phyloP scores from a whole-genome alignment of 2,888 invertebrate species.

The Chrysolina haemoptera region DNA sequence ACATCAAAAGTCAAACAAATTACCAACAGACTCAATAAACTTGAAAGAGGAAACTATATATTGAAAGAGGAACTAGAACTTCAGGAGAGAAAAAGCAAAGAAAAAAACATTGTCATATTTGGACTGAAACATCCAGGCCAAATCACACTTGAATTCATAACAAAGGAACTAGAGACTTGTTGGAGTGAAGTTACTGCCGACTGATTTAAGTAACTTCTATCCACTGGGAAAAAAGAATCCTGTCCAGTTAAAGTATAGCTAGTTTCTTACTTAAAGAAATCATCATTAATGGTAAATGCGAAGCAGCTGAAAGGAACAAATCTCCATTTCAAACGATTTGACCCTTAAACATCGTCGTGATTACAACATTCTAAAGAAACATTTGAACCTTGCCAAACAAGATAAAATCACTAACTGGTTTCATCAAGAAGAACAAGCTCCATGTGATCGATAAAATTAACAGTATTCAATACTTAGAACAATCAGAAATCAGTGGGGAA shows the following conservation, averaged over 20 bases:
- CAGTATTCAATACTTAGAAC: not conserved
- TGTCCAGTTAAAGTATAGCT: not conserved
- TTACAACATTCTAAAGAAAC: not conserved
- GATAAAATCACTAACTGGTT: not conserved
- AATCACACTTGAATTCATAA: not conserved
- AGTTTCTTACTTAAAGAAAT: not conserved
- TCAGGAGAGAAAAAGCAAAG: not conserved
- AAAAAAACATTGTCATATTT: not conserved
- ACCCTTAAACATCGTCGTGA: not conserved
- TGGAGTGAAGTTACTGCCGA: not conserved
- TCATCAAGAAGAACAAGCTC: not conserved
- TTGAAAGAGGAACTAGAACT: not conserved
- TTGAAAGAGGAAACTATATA: not conserved
- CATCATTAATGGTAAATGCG: not conserved
- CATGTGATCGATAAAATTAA: not conserved
- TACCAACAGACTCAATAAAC: not conserved
- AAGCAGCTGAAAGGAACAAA: not conserved
- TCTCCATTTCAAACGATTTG: not conserved
- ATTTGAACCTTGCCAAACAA: not conserved
- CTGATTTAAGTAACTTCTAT: not conserved
- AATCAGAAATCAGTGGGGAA: not conserved
- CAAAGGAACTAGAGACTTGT: not conserved
- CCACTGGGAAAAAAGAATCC: not conserved
- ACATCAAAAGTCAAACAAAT: not conserved
- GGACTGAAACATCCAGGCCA: constrained; percentile 2